These are phyloP conservation scores for Monoplex corrugatus DNA, from an alignment of 2,888 invertebrate species.

Conservation along the genomic window DNA sequence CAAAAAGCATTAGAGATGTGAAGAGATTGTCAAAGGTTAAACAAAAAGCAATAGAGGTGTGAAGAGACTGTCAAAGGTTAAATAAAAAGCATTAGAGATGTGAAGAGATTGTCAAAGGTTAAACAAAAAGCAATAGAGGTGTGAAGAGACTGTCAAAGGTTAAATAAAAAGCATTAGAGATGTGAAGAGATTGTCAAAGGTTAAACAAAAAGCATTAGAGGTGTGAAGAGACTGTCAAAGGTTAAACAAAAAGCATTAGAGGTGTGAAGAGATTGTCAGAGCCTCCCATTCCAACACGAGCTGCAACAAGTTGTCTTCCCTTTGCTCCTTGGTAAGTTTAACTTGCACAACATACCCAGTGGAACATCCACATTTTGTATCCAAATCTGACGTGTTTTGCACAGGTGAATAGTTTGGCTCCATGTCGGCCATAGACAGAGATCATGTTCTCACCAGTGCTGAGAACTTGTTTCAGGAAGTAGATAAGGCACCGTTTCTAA, in stretches of 20 bases:
- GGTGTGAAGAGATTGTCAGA: no score
- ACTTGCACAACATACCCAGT: neutral
- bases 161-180: neutral
- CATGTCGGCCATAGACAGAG: slow-evolving; percentile 71
- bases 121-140: neutral
- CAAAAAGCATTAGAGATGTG: neutral
- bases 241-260: no score
- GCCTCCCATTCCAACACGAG: no score
- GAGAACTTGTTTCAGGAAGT: slow-evolving; percentile 62
- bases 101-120: neutral
- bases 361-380: slow-evolving; percentile 62
- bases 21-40: neutral
- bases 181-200: neutral
- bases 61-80: neutral
- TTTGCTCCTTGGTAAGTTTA: no score
- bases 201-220: neutral
- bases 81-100: neutral
- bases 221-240: neutral
- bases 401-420: slow-evolving; percentile 62
- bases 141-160: neutral
- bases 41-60: neutral
- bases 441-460: no score
- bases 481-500: slow-evolving; percentile 53
- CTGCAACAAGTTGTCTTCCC: no score
- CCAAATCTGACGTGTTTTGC: slow-evolving; percentile 67